A percentile compares a stretch with the other conserved stretches of the same genome.
Evolutionary conservation across 2,797 vertebrate genomes (phyloP).

Genomic region (Falco berigora): DNA sequence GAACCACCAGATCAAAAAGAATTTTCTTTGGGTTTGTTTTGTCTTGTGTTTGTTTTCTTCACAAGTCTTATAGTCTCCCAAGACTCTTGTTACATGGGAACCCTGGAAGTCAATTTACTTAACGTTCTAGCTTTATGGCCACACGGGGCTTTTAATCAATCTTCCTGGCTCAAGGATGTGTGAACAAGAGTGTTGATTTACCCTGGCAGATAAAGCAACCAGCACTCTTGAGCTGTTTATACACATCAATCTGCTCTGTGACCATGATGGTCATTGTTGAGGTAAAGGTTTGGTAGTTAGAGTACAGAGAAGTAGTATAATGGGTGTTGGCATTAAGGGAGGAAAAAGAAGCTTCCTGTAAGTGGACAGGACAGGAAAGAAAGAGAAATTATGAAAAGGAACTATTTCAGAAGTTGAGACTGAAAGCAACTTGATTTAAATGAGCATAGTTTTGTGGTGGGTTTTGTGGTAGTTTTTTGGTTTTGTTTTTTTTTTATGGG

Average conservation of each 20-base stretch:
- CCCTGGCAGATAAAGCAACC: constrained; percentile 15
- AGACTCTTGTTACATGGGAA: neutral
- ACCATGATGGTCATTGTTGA: neutral
- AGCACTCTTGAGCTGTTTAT: constrained; percentile 31
- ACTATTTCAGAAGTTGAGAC: neutral
- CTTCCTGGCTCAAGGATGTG: constrained; percentile 33
- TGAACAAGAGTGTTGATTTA: constrained; percentile 54
- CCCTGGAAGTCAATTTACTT: neutral
- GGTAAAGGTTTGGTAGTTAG: neutral
- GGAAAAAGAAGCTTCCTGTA: neutral
- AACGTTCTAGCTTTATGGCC: constrained; percentile 5
- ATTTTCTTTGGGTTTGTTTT: neutral
- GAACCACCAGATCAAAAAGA: neutral
- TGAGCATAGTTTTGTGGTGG: neutral
- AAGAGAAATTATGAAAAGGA: neutral
- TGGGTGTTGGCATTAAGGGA: neutral
- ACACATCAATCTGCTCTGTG: constrained; percentile 14
- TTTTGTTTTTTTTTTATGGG: neutral
- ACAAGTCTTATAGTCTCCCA: neutral
- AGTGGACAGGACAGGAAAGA: neutral
- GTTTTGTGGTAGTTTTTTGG: too few species aligned
- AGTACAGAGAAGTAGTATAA: neutral
- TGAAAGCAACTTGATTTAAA: neutral
- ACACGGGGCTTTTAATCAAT: constrained; percentile 32
- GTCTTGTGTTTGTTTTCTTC: neutral